Evolutionary conservation across 1,140 invertebrate species (phyloP), one percentile per base, ranked within the genome.

Genomic region (Drosophila littoralis): DNA sequence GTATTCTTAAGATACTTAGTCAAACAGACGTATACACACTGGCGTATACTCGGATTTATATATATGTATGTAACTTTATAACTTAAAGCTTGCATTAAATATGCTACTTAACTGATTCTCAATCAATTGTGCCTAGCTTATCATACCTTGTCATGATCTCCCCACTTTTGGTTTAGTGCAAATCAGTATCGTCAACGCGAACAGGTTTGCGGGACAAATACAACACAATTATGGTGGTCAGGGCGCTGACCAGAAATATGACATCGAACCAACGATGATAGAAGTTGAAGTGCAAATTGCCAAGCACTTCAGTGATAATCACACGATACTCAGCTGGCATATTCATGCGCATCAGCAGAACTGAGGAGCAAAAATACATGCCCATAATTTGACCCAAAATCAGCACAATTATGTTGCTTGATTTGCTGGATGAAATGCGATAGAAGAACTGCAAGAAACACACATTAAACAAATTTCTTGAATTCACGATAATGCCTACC

Each of bases 221-320:
- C 28, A 99, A 93, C 84, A 99, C 99, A 70, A 96, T 95, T 91
- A 99, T 99, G 73, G 98, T 99, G 17, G 97, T 97, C 45, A 99
- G 92, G 1, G 99, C 99, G 83, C 98, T 99, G 33, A 99, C 96
- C 54, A 99, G 94, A 93, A 99, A 99, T 92, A 99, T 99, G 0
- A 99, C 98, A 93, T 99, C 99, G 93, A 99, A 99, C 99, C 99
- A 99, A 54, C 99, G 95, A 93, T 99, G 99, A 92, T 99, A 99
- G 94, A 99, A 99, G 92, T 98, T 99, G 88, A 99, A 99, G 92
- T 99, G 98, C 60, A 99, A 93, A 92, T 99, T 98, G 7, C 99
- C 99, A 0, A 99, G 93, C 0, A 99, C 98, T 94, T 99, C 97
- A 0, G 98, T 99, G 66, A 99, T 99, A 69, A 99, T 99, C 43